These are phyloP conservation scores for Tenodera sinensis DNA, from an alignment of 2,888 invertebrate genomes.

Conservation along the genomic window DNA sequence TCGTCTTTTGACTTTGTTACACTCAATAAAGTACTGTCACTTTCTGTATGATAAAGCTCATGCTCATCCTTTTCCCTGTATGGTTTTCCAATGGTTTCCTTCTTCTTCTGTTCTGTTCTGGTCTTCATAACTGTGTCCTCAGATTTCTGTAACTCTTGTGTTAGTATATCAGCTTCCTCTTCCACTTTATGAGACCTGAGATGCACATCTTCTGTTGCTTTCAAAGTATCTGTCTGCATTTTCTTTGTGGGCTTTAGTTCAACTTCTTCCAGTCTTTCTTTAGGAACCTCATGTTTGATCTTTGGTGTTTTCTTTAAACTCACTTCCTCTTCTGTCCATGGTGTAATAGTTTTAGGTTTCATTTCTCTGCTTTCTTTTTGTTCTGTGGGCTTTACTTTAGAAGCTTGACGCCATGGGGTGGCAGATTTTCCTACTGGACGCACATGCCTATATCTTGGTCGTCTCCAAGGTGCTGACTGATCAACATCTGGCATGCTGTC, in stretches of 20 bases:
- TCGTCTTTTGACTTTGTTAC: constrained; percentile 27
- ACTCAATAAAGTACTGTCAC: constrained; percentile 28
- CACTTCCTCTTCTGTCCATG: constrained; percentile 25
- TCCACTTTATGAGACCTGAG: constrained; percentile 19
- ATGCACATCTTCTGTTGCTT: constrained; percentile 28
- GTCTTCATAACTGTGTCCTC: constrained; percentile 36
- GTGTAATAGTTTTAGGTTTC: constrained; percentile 3
- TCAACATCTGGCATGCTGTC: constrained; percentile 49
- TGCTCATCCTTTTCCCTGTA: constrained; percentile 34
- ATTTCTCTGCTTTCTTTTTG: not conserved
- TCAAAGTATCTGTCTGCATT: constrained; percentile 15
- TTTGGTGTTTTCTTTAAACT: constrained; percentile 43
- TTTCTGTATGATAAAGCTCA: not conserved
- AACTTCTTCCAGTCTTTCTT: constrained; percentile 47
- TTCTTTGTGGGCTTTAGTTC: constrained; percentile 47
- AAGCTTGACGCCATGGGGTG: constrained; percentile 33
- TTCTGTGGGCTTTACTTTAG: constrained; percentile 12
- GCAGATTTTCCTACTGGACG: constrained; percentile 37
- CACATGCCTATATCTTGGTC: constrained; percentile 36
- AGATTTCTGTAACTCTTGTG: constrained; percentile 1
- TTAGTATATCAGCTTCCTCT: constrained; percentile 20
- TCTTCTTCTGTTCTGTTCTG: constrained; percentile 29
- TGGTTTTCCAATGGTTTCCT: not conserved
- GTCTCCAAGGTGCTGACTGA: constrained; percentile 54
- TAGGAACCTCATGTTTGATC: constrained; percentile 43